phyloP scores from a whole-genome alignment of 2,113 vertebrate species.

The Gallinago undulata region DNA sequence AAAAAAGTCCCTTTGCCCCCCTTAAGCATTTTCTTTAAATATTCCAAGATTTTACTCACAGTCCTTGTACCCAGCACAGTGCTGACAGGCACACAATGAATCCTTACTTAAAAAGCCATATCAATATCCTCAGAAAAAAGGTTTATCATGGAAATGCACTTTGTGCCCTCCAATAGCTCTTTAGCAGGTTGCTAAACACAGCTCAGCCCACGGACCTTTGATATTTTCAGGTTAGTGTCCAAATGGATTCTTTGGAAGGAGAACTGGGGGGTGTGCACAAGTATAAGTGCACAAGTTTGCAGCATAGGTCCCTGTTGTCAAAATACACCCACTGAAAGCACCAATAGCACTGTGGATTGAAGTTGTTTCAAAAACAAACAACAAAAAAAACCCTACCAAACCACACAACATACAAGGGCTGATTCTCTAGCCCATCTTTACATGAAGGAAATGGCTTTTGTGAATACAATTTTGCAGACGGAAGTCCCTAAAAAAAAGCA shows the following conservation, averaged over 20 bases:
- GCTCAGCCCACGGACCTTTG: slow-evolving; percentile 49
- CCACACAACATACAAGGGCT: rapidly evolving
- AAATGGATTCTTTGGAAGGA: neutral
- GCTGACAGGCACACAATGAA: neutral
- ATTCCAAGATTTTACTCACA: slow-evolving; percentile 51
- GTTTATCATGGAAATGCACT: neutral
- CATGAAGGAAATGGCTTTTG: neutral
- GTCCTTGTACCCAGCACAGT: neutral
- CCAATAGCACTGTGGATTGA: neutral
- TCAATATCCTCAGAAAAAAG: neutral
- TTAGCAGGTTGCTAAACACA: neutral
- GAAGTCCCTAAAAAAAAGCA: neutral
- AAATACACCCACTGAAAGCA: neutral
- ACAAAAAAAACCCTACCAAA: neutral
- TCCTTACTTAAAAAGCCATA: neutral
- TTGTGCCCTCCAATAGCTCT: neutral
- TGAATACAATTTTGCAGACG: neutral
- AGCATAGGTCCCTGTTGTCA: neutral
- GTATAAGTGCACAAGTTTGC: rapidly evolving
- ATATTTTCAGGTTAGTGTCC: neutral
- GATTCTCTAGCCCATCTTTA: neutral
- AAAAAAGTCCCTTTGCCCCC: neutral
- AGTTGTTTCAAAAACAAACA: neutral
- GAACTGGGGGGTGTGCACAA: neutral
- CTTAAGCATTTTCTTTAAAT: neutral